phyloP scores from a whole-genome alignment of 2,113 vertebrate genomes.

The Phoenicopterus ruber region DNA sequence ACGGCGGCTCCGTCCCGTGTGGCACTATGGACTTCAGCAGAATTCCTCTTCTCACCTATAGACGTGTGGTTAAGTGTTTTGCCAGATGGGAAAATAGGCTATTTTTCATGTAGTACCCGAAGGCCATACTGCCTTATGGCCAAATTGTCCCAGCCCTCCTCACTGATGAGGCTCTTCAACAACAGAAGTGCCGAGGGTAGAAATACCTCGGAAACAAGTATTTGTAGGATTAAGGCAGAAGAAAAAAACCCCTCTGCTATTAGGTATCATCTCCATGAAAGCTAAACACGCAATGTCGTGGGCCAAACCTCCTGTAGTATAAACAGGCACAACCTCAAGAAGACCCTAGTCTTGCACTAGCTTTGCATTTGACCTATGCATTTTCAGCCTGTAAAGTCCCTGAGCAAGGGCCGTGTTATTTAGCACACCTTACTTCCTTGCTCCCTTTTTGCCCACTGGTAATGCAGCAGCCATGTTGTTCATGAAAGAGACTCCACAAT shows the following conservation, averaged over 20 bases:
- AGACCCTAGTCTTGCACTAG: not conserved
- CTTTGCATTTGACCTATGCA: rapidly evolving
- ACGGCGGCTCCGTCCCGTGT: rapidly evolving
- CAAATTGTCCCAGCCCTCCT: not conserved
- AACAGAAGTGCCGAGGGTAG: not conserved
- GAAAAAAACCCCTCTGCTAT: not conserved
- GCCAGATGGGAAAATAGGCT: not conserved
- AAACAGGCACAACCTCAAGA: not conserved
- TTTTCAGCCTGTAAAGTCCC: not conserved
- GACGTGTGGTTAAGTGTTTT: rapidly evolving
- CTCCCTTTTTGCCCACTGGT: not conserved
- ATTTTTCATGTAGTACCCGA: not conserved
- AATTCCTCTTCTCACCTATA: not conserved
- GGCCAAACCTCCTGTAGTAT: not conserved
- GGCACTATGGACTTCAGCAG: not conserved
- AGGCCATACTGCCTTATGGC: not conserved
- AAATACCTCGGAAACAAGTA: not conserved
- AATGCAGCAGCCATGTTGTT: not conserved
- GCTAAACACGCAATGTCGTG: rapidly evolving
- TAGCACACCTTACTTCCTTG: not conserved
- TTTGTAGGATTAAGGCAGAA: not conserved
- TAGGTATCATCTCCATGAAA: not conserved
- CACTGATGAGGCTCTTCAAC: not conserved
- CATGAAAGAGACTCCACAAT: not conserved
- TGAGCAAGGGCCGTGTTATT: rapidly evolving